phyloP scores from a whole-genome alignment of 2,797 vertebrate species.

The Triplophysa yarkandensis region DNA sequence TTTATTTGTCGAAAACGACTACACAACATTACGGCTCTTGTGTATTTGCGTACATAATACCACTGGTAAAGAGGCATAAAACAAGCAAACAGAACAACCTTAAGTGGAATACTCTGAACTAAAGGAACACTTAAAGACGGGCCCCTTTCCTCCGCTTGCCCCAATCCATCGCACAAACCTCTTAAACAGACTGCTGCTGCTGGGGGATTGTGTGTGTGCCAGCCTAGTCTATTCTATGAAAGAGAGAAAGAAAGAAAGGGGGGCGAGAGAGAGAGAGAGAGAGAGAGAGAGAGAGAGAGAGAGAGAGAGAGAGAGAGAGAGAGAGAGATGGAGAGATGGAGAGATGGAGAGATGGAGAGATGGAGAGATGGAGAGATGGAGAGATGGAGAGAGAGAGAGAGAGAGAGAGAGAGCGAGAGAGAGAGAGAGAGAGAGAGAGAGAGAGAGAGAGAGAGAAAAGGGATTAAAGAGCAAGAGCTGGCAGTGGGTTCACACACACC shows the following conservation, averaged over 20 bases:
- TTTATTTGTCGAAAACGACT: conserved; percentile 29
- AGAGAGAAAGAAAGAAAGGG: not conserved
- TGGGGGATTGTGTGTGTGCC: conserved; percentile 25
- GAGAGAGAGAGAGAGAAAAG: not conserved
- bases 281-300: not conserved
- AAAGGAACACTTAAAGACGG: conserved; percentile 19
- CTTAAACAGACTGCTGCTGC: conserved; percentile 28
- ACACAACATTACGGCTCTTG: conserved; percentile 3
- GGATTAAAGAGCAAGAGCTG: conserved; percentile 27
- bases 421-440: conserved; percentile 9
- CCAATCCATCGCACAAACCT: conserved; percentile 15
- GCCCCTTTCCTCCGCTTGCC: conserved; percentile 32
- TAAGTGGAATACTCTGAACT: conserved; percentile 9
- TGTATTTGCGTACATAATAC: conserved; percentile 41
- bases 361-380: not conserved
- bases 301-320: not conserved
- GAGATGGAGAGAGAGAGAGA: not conserved
- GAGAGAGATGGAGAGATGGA: not conserved
- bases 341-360: conserved; percentile 7
- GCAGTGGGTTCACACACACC: conserved; percentile 28
- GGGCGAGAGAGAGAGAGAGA: not conserved
- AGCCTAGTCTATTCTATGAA: conserved; percentile 13
- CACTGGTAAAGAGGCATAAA: conserved; percentile 1
- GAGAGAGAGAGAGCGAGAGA: conserved; percentile 8
- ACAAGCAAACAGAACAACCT: conserved; percentile 24